phyloP scores from a whole-genome alignment of 2,888 invertebrate species.

The Patella pellucida region DNA sequence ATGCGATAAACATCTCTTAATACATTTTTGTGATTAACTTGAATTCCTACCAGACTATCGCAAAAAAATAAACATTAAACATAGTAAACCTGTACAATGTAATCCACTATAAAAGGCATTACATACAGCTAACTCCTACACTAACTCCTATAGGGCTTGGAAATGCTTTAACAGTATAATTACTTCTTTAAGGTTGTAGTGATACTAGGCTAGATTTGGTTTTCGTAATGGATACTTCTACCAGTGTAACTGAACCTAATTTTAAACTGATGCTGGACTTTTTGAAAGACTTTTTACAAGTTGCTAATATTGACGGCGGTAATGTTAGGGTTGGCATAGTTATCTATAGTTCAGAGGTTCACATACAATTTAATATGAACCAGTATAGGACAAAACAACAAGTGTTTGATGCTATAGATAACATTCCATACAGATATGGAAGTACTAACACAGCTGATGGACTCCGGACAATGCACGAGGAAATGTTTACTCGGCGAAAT shows the following conservation, averaged over 20 bases:
- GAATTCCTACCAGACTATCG: too few relatives aligned
- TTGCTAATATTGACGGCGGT: constrained; percentile 13
- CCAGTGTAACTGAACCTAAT: constrained; percentile 48
- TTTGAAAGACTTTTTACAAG: constrained; percentile 44
- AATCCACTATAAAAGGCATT: too few relatives aligned
- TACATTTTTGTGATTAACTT: too few relatives aligned
- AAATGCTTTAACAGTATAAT: background rate
- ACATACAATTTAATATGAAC: constrained; percentile 53
- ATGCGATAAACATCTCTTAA: too few relatives aligned
- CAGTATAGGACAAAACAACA: constrained; percentile 35
- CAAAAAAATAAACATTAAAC: too few relatives aligned
- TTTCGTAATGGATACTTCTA: constrained; percentile 53
- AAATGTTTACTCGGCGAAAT: constrained; percentile 45
- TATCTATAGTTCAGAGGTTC: constrained; percentile 45
- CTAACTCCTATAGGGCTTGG: too few relatives aligned
- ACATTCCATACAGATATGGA: constrained; percentile 42
- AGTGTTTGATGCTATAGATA: constrained; percentile 41
- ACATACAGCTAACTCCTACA: too few relatives aligned
- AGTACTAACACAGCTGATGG: constrained; percentile 60
- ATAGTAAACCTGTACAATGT: too few relatives aligned
- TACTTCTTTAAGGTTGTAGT: constrained; percentile 15
- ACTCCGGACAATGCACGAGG: constrained; percentile 41
- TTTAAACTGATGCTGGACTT: constrained; percentile 49
- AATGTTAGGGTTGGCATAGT: constrained; percentile 46
- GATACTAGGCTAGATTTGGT: constrained; percentile 38